Evolutionary conservation across 2,888 invertebrate species (phyloP).

Genomic region (Tetanocera ferruginea): DNA sequence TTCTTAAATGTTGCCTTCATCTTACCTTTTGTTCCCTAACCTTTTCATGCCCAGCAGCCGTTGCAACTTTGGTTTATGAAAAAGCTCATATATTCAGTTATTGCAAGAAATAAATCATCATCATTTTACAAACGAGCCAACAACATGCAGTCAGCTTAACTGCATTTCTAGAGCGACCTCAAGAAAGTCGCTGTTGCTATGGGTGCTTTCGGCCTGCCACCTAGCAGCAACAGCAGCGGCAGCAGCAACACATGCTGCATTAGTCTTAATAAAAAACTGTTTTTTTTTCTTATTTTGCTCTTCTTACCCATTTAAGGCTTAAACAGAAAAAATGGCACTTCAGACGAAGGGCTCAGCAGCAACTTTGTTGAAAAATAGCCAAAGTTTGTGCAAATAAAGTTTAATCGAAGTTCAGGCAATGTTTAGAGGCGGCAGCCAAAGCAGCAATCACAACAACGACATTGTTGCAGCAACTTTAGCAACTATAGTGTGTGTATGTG

Average conservation of each 20-base stretch:
- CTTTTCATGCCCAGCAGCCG: too few species aligned
- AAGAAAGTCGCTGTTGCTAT: background rate
- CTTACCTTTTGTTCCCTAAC: too few species aligned
- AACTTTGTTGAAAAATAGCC: background rate
- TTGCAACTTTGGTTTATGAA: too few species aligned
- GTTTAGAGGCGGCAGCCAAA: background rate
- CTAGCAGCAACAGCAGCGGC: background rate
- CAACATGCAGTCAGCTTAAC: background rate
- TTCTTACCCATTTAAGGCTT: background rate
- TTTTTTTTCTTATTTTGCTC: background rate
- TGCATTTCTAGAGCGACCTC: background rate
- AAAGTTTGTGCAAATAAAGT: slow-evolving; percentile 13
- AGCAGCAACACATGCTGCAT: slow-evolving; percentile 11
- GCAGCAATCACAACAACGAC: background rate
- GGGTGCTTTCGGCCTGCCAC: too few species aligned
- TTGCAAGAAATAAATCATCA: slow-evolving; percentile 18
- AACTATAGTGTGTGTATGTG: background rate
- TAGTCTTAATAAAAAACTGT: slow-evolving; percentile 7
- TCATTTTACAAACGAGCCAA: background rate
- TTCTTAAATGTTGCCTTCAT: too few species aligned
- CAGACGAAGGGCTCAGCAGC: background rate
- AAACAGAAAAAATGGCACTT: slow-evolving; percentile 7
- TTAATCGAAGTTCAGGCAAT: slow-evolving; percentile 9
- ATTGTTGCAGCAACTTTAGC: background rate
- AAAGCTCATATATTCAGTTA: slow-evolving; percentile 12